These are phyloP conservation scores for Typhlichthys eigenmanni DNA, from an alignment of 2,797 vertebrate genomes.

Conservation along the genomic window DNA sequence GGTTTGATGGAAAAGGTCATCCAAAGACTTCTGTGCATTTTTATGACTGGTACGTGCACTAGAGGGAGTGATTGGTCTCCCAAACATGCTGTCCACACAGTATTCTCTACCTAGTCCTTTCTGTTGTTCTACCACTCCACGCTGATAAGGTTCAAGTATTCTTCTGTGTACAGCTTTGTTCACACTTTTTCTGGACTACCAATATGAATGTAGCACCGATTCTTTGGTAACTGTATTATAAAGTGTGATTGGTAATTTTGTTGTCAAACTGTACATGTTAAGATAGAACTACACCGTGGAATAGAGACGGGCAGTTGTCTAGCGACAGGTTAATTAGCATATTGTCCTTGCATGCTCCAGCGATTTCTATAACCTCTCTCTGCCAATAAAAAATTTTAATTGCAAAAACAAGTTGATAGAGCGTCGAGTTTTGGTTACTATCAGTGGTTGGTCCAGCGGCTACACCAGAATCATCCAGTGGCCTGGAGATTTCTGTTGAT, in stretches of 20 bases:
- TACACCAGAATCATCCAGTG: too few relatives aligned
- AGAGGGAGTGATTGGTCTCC: slow-evolving; percentile 64
- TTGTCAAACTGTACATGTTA: not conserved
- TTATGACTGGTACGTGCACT: slow-evolving; percentile 54
- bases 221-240: not conserved
- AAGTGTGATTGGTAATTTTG: not conserved
- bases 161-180: slow-evolving; percentile 16
- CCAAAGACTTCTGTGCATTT: slow-evolving; percentile 34
- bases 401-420: too few relatives aligned
- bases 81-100: slow-evolving; percentile 41
- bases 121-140: slow-evolving; percentile 43
- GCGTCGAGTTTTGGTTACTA: too few relatives aligned
- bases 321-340: too few relatives aligned
- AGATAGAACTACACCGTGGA: not conserved
- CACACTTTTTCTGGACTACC: too few relatives aligned
- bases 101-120: slow-evolving; percentile 60
- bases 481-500: too few relatives aligned
- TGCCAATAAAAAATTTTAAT: too few relatives aligned
- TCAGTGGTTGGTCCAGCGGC: too few relatives aligned
- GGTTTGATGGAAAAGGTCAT: slow-evolving; percentile 80
- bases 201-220: too few relatives aligned
- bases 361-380: too few relatives aligned
- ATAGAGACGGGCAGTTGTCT: too few relatives aligned
- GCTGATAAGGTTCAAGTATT: slow-evolving; percentile 55
- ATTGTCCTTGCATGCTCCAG: too few relatives aligned